phyloP scores from a whole-genome alignment of 2,888 invertebrate genomes.

The Ormyrus pomaceus region DNA sequence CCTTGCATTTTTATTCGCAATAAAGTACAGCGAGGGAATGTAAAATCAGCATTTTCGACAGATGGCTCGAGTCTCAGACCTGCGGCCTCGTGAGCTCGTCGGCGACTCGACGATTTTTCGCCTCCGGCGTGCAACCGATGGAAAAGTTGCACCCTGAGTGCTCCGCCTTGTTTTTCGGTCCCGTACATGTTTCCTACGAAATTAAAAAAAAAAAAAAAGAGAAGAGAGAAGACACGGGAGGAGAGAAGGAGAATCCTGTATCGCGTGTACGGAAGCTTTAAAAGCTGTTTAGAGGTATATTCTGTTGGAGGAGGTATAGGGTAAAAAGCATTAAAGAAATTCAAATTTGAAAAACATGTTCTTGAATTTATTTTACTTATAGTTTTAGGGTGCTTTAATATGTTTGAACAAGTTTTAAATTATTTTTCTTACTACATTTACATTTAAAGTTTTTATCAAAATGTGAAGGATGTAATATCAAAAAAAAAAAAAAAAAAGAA shows the following conservation, averaged over 20 bases:
- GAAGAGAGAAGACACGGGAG: not conserved
- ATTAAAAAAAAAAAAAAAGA: constrained; percentile 56
- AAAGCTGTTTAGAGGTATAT: constrained; percentile 39
- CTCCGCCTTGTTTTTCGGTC: constrained; percentile 71
- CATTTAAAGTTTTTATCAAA: too few relatives aligned
- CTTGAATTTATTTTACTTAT: not conserved
- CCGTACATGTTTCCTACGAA: constrained; percentile 60
- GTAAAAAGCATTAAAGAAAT: not conserved
- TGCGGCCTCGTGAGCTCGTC: constrained; percentile 55
- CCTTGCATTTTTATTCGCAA: not conserved
- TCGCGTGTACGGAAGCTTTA: constrained; percentile 27
- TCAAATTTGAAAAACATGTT: not conserved
- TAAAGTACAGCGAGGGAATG: constrained; percentile 60
- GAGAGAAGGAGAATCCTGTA: not conserved
- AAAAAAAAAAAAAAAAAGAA: too few relatives aligned
- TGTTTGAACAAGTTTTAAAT: too few relatives aligned
- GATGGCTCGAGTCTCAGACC: constrained; percentile 73
- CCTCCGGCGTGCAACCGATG: constrained; percentile 72
- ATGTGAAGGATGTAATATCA: too few relatives aligned
- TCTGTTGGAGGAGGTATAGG: not conserved
- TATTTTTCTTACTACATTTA: too few relatives aligned
- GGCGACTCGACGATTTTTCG: constrained; percentile 72
- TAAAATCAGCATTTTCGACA: constrained; percentile 73
- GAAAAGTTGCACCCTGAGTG: constrained; percentile 74
- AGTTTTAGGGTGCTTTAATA: too few relatives aligned